Conservation (phyloP, 2,113 vertebrate species). For the Planiliza haematocheilus region DNA sequence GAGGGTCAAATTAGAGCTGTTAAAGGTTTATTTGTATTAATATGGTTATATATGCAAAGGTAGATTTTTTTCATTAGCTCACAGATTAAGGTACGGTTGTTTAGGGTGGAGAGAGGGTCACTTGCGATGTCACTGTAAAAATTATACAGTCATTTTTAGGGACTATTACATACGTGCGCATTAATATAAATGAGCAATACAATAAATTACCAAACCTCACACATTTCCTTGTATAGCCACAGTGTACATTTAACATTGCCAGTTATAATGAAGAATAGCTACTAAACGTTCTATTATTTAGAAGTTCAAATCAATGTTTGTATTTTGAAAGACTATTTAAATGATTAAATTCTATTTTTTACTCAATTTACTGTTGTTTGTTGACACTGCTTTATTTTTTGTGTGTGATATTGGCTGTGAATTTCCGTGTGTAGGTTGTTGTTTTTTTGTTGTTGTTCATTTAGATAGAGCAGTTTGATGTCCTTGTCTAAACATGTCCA, state of each 20-base stretch:
- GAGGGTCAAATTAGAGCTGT: slow-evolving; percentile 59
- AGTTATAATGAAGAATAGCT: slow-evolving; percentile 82
- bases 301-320: slow-evolving; percentile 86
- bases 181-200: slow-evolving; percentile 88
- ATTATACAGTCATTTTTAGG: slow-evolving; percentile 76
- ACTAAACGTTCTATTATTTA: slow-evolving; percentile 83
- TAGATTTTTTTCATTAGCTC: slow-evolving; percentile 64
- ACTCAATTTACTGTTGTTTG: slow-evolving; percentile 86
- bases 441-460: slow-evolving; percentile 53
- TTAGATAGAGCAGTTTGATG: slow-evolving; percentile 79
- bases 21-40: slow-evolving; percentile 62
- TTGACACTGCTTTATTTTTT: slow-evolving; percentile 83
- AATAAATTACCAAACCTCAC: slow-evolving; percentile 87
- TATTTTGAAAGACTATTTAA: slow-evolving; percentile 88
- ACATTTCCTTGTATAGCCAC: slow-evolving; percentile 85
- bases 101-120: slow-evolving; percentile 30
- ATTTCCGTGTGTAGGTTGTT: slow-evolving; percentile 78
- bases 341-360: slow-evolving; percentile 90
- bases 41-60: slow-evolving; percentile 34
- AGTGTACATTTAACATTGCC: slow-evolving; percentile 84
- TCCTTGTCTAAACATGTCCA: slow-evolving; percentile 84
- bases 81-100: slow-evolving; percentile 52
- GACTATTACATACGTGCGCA: slow-evolving; percentile 82
- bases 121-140: slow-evolving; percentile 66
- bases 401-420: slow-evolving; percentile 81